Evolutionary conservation across 2,888 invertebrate species (phyloP).

Genomic region (Drosophila limbata): DNA sequence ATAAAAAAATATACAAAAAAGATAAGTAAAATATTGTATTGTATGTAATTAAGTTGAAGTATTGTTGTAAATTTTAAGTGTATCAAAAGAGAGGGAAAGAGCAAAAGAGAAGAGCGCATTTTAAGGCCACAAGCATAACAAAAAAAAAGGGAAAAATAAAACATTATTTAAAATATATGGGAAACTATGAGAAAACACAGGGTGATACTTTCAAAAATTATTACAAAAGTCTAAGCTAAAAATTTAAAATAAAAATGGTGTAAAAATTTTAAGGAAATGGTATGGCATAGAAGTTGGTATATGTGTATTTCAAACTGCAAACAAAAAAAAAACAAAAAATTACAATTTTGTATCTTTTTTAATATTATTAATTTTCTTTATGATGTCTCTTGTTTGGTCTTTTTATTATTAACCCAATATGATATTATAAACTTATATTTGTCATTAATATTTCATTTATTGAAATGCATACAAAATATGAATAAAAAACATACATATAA

Average conservation of each 20-base stretch:
- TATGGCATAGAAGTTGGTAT: conserved; percentile 70
- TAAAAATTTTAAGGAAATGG: conserved; percentile 48
- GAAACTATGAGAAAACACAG: conserved; percentile 84
- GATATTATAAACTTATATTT: conserved; percentile 30
- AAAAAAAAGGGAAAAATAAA: conserved; percentile 33
- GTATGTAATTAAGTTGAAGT: conserved; percentile 71
- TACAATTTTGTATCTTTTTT: conserved; percentile 2
- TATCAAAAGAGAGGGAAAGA: conserved; percentile 28
- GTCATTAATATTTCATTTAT: conserved; percentile 44
- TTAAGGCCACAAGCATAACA: conserved; percentile 44
- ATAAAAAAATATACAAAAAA: conserved; percentile 22
- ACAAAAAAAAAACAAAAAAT: conserved; percentile 29
- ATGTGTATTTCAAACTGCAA: conserved; percentile 72
- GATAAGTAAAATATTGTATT: conserved; percentile 52
- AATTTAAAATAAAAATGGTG: conserved; percentile 45
- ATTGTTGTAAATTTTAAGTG: conserved; percentile 80
- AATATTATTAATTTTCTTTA: conserved; percentile 13
- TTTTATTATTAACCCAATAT: conserved; percentile 29
- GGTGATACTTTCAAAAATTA: conserved; percentile 83
- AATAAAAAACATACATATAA: conserved; percentile 59
- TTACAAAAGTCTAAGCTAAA: conserved; percentile 75
- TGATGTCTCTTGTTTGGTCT: conserved; percentile 16
- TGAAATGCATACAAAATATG: conserved; percentile 52
- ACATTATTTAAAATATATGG: conserved; percentile 67
- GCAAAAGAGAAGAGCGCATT: conserved; percentile 39